Evolutionary conservation across 2,113 vertebrate genomes (phyloP), one percentile per base, ranked within the genome.

Genomic region (Rhinolophus ferrumequinum): DNA sequence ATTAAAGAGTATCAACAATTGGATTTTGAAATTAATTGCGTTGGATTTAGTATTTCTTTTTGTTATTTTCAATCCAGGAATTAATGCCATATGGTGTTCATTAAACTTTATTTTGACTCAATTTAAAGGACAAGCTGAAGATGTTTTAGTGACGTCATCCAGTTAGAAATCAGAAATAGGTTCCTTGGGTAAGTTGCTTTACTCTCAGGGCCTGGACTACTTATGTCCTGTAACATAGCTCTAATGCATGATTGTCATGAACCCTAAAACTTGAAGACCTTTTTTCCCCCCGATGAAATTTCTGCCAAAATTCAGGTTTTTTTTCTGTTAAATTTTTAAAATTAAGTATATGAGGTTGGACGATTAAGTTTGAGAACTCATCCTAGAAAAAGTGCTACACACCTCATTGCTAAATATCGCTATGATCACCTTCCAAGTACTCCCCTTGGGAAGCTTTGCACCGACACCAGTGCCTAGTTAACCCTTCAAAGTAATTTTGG

Each of bases 51-150:
- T 77, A 24, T 8, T 19, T 81, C 26, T 87, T 92, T 83, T 93
- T 79, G 5, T 88, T 52, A 69, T 69, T 87, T 96, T 88, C 91
- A 95, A 64, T 92, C 19, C 21, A 87, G 21, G 19, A 41, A 35
- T 90, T 83, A 94, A 94, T 86, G 30, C 56, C 47, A 50, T 76
- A 52, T 92, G 50, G 15, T 72, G 35, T 72, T 90, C 38, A 90
- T 9, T 94, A 81, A 76, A 86, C 50, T 95, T 93, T 64, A 86
- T 89, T 92, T 92, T 95, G 64, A 54, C 69, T 87, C 75, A 72
- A 1, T 75, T 95, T 88, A 41, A 93, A 93, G 56, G 60, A 44
- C 19, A 62, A 38, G 19, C 70, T 67, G 56, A 92, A 90, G 60
- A 41, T 83, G 9, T 90, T 92, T 92, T 92, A 88, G 38, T 95